Base-by-base conservation (phyloP, 53 echinoderm and acorn worm genomes). In the Astropecten irregularis region DNA sequence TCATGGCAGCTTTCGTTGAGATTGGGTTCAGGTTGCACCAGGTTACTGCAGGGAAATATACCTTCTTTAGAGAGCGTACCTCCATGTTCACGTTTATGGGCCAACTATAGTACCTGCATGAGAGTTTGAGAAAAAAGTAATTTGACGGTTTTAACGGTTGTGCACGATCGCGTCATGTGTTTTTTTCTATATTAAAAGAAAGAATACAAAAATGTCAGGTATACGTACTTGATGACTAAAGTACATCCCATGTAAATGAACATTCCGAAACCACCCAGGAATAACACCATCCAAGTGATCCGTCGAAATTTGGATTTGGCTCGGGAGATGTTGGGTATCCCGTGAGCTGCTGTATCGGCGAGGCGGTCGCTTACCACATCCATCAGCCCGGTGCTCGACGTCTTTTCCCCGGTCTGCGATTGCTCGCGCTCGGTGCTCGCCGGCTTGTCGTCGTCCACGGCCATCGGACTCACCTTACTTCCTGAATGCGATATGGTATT, bases 21-120 rank as follows among this genome's bases (percentile, higher is more conserved):
- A 95, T 85, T 0, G 92, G 88, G 69, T 95, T 95, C 54, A 90
- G 66, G 83, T 92, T 95, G 31, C 95, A 95, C 23, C 90, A 44
- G 20, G 95, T 95, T 9, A 95, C 88, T 2, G 95, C 95, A 3
- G 95, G 95, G 28, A 92, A 88, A 1, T 84, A 23, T 0, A 83
- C 23, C 15, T 22, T 38, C 35, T 49, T 68, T 4, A 16, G 55
- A 16, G 46, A 54, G 16, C 73, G 67, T 29, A 69, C 35, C 26
- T 95, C 95, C 49, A 83, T 53, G 79, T 90, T 88, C 15, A 88
- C 79, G 44, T 89, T 86, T 59, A 90, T 86, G 34, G 77, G 77
- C 26, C 31, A 77, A 7, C 37, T 46, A 61, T 77, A 77, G 32
- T 34, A 77, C 46, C 77, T 77, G 77, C 28, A 63, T 15, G 33